A percentile compares a stretch with the other conserved stretches of the same genome.
Evolutionary conservation across 2,888 invertebrate species (phyloP).

Genomic region (Chrysotoxum bicinctum): DNA sequence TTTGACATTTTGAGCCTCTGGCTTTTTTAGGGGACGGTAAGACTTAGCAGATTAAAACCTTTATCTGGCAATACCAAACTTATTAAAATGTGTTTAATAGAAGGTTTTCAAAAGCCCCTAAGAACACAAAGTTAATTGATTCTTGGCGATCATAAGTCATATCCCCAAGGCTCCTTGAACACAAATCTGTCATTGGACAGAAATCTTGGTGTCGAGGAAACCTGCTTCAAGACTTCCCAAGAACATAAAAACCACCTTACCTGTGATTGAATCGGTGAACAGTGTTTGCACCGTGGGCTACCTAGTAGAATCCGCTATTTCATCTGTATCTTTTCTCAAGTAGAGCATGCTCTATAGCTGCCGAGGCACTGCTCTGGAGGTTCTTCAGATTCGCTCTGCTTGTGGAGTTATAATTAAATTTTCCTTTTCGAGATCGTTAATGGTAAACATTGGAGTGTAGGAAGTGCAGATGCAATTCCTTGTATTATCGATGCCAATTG

Average conservation of each 20-base stretch:
- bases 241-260: conserved; percentile 57
- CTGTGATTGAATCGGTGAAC: conserved; percentile 57
- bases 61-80: background rate
- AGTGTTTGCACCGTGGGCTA: conserved; percentile 37
- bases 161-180: background rate
- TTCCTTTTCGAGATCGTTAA: conserved; percentile 57
- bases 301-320: conserved; percentile 34
- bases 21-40: too few relatives aligned
- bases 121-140: background rate
- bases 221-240: conserved; percentile 50
- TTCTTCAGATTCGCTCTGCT: background rate
- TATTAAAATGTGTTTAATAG: background rate
- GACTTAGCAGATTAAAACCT: too few relatives aligned
- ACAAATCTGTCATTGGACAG: background rate
- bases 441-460: conserved; percentile 55
- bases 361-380: background rate
- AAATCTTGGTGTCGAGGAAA: conserved; percentile 23
- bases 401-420: conserved; percentile 67
- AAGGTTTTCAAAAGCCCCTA: background rate
- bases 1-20: too few relatives aligned
- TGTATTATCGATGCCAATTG: conserved; percentile 58
- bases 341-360: conserved; percentile 23
- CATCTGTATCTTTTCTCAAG: conserved; percentile 8
- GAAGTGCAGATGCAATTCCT: conserved; percentile 52
- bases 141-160: background rate